Conservation (phyloP, 2,113 vertebrate species). For the Salvelinus fontinalis region DNA sequence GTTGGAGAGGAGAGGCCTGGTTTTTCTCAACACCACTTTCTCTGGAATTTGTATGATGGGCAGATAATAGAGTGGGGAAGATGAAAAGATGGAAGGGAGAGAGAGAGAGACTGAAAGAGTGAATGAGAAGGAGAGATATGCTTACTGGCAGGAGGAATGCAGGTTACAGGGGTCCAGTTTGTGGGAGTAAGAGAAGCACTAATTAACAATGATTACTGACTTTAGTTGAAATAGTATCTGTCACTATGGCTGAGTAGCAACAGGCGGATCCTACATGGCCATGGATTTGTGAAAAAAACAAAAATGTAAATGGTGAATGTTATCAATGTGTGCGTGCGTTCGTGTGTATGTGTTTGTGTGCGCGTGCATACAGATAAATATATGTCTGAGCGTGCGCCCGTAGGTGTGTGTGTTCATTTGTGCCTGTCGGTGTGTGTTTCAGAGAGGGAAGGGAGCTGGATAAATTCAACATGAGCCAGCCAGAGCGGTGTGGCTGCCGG, state of each 20-base stretch:
- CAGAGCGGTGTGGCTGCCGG: conserved; percentile 25
- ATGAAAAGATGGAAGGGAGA: conserved; percentile 7
- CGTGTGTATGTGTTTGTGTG: no score
- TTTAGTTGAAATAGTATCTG: no score
- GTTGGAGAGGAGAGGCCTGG: conserved; percentile 5
- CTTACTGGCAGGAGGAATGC: background rate
- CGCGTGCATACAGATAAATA: no score
- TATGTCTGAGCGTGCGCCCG: no score
- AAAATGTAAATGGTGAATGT: background rate
- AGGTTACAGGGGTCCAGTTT: background rate
- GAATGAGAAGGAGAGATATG: background rate
- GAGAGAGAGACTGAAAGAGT: background rate
- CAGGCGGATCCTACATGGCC: no score
- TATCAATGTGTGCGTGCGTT: background rate
- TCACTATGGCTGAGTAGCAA: no score
- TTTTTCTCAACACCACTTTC: conserved; percentile 19
- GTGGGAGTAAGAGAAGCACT: background rate
- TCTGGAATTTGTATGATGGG: conserved; percentile 1
- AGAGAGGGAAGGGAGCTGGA: conserved; percentile 4
- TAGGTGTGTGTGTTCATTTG: background rate
- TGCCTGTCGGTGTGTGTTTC: conserved; percentile 2
- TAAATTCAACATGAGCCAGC: conserved; percentile 37
- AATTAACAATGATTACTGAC: no score
- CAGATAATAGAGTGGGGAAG: background rate
- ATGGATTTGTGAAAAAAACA: no score